Percentiles rank a stretch among this genome's conserved stretches.
Evolutionary conservation across 2,888 invertebrate species (phyloP).

Genomic region (Troides aeacus): DNA sequence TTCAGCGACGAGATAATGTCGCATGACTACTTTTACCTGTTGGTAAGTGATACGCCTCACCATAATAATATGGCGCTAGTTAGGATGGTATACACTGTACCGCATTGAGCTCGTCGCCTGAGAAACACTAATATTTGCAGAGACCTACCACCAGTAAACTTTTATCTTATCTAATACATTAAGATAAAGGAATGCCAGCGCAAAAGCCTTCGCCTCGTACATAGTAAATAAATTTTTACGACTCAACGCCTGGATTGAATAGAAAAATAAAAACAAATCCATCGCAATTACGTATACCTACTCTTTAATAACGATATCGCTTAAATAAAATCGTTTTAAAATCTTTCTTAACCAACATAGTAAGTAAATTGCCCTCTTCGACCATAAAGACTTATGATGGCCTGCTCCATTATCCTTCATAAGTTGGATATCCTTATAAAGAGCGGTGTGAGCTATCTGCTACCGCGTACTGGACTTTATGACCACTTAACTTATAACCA

Average conservation of each 20-base stretch:
- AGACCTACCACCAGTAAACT: neutral
- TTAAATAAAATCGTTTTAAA: constrained; percentile 37
- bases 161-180: neutral
- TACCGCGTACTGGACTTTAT: constrained; percentile 56
- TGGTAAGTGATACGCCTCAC: no score
- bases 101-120: no score
- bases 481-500: constrained; percentile 53
- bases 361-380: constrained; percentile 51
- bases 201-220: neutral
- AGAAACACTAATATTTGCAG: no score
- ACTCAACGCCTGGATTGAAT: neutral
- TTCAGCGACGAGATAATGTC: no score
- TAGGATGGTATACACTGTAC: no score
- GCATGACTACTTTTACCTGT: no score
- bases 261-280: constrained; percentile 8
- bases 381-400: constrained; percentile 64
- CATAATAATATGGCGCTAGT: no score
- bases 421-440: constrained; percentile 58
- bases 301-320: constrained; percentile 31
- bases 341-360: constrained; percentile 58
- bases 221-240: constrained; percentile 10
- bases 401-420: constrained; percentile 68
- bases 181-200: neutral
- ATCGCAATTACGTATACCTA: constrained; percentile 13
- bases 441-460: constrained; percentile 55